Percentiles rank a stretch among this genome's conserved stretches.
phyloP scores from a whole-genome alignment of 1,140 invertebrate genomes.

The Ptiloglossa arizonensis region DNA sequence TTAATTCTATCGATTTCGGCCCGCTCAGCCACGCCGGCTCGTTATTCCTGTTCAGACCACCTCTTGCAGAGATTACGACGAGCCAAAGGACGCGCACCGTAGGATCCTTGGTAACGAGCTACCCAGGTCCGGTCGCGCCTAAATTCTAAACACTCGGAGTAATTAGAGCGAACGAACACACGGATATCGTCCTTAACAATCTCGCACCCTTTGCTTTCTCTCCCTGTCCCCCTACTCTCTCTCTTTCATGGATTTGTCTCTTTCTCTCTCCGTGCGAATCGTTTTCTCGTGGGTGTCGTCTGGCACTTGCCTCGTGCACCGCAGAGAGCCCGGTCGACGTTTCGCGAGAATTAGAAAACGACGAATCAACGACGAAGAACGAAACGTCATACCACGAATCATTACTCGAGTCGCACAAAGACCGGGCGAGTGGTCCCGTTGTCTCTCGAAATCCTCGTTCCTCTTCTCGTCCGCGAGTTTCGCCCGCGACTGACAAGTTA shows the following conservation, averaged over 20 bases:
- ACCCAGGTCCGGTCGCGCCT: not conserved
- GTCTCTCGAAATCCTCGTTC: not conserved
- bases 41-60: slow-evolving; percentile 33
- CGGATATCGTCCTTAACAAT: not conserved
- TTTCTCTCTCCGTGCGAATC: too few relatives aligned
- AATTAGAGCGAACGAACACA: slow-evolving; percentile 9
- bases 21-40: not conserved
- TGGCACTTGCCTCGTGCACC: too few relatives aligned
- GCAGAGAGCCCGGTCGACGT: too few relatives aligned
- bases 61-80: slow-evolving; percentile 41
- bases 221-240: too few relatives aligned
- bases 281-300: too few relatives aligned
- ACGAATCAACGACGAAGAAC: too few relatives aligned
- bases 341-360: not conserved
- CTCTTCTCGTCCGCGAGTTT: not conserved
- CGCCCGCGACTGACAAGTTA: too few relatives aligned
- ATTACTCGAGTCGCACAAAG: too few relatives aligned
- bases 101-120: slow-evolving; percentile 24
- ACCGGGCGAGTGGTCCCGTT: not conserved
- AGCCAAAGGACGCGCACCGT: slow-evolving; percentile 14
- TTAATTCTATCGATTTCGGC: slow-evolving; percentile 48
- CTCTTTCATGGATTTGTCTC: too few relatives aligned
- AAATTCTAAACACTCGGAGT: slow-evolving; percentile 20
- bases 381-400: too few relatives aligned
- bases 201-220: not conserved